phyloP scores from a whole-genome alignment of 2,888 invertebrate genomes.

The Tiphia femorata region DNA sequence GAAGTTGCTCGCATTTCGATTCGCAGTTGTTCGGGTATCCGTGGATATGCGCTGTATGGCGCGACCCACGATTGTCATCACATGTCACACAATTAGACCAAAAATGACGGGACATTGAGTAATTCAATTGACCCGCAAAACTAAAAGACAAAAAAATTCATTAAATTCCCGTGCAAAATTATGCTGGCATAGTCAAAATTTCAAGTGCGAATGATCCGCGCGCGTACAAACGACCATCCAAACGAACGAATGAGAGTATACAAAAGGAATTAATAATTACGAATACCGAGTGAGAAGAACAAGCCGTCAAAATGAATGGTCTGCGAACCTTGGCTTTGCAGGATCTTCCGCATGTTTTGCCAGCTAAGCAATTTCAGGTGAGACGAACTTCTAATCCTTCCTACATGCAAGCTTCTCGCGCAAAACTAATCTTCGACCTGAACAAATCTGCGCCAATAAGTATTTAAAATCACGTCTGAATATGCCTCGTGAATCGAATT shows the following conservation, averaged over 20 bases:
- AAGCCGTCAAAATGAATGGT: no score
- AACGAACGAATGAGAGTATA: no score
- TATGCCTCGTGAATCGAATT: no score
- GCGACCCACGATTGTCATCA: no score
- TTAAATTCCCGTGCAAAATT: slow-evolving; percentile 2
- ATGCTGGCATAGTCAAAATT: slow-evolving; percentile 24
- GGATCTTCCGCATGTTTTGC: slow-evolving; percentile 24
- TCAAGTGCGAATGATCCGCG: slow-evolving; percentile 11
- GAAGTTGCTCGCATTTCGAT: background rate
- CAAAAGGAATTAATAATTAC: no score
- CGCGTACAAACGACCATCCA: background rate
- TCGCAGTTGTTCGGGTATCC: slow-evolving; percentile 22
- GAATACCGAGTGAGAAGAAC: background rate
- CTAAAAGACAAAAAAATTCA: slow-evolving; percentile 6
- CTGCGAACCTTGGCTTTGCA: slow-evolving; percentile 27
- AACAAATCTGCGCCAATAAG: background rate
- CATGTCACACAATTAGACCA: no score
- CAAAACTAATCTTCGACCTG: no score
- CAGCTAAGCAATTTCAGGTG: slow-evolving; percentile 24
- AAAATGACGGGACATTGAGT: slow-evolving; percentile 16
- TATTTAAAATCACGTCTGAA: background rate
- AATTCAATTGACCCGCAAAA: background rate
- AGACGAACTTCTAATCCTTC: no score
- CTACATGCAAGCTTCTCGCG: background rate
- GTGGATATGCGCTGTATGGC: no score